These are phyloP conservation scores for Herpailurus yagouaroundi DNA, from an alignment of 2,113 vertebrate species.

Conservation along the genomic window DNA sequence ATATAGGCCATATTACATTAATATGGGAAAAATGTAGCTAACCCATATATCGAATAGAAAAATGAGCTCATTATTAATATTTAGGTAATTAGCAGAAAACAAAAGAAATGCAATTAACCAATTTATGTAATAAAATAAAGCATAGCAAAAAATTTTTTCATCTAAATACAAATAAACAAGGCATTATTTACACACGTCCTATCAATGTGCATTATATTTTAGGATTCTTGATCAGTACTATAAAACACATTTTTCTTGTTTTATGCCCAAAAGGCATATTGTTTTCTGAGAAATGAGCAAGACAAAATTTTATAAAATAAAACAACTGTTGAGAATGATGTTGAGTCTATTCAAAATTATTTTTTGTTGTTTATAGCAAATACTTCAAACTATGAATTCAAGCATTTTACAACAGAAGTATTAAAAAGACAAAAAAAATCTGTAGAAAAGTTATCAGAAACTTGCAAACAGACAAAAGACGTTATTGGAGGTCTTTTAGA, in stretches of 20 bases:
- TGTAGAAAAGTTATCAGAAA: not conserved
- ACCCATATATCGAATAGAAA: not conserved
- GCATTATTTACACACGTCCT: not conserved
- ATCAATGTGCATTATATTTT: not conserved
- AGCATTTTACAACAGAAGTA: not conserved
- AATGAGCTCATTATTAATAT: not conserved
- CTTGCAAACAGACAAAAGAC: not conserved
- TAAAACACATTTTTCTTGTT: not conserved
- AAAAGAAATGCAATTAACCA: not conserved
- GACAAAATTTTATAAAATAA: not conserved
- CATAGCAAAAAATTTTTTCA: not conserved
- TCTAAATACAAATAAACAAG: not conserved
- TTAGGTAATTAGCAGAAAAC: not conserved
- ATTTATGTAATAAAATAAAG: not conserved
- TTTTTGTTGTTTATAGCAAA: not conserved
- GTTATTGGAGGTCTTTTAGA: not conserved
- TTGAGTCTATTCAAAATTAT: not conserved
- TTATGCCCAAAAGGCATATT: not conserved
- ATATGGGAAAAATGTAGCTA: not conserved
- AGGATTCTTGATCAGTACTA: not conserved
- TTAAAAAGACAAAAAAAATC: not conserved
- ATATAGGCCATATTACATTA: not conserved
- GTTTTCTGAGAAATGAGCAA: not conserved
- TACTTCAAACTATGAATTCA: constrained; percentile 5
- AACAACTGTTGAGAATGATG: not conserved